Evolutionary conservation across 2,797 vertebrate genomes (phyloP), one percentile per base, ranked within the genome.

Genomic region (Pipistrellus nathusii): DNA sequence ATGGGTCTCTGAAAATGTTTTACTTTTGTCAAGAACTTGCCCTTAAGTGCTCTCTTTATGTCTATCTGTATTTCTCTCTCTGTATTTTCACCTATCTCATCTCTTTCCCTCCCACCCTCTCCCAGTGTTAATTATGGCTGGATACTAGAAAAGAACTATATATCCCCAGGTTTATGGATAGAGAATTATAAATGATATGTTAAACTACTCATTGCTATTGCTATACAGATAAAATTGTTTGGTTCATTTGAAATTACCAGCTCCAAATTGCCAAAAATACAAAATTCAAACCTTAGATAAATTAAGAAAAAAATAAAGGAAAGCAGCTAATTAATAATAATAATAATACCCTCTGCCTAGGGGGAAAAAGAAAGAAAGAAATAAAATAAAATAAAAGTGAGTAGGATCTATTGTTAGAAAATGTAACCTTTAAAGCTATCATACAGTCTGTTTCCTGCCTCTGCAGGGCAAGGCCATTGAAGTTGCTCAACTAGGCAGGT

Each of bases 381-480:
- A 86, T n/a, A n/a, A n/a, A n/a, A n/a, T n/a, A 38, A 41, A 41
- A 41, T 6, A 85, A 85, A 75, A 80, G 5, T 10, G 25, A 73
- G 4, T n/a, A 23, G 12, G 46, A 87, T 85, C 90, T 77, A 73
- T 81, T 81, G 21, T 91, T 77, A 68, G 25, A 57, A 87, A 85
- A 89, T 57, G n/a, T 80, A 92, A 85, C 48, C 72, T 93, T 93
- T 94, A 87, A 94, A 84, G 53, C 71, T 80, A 62, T 38, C 30
- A 21, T 25, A 10, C 14, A 20, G 9, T 46, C 4, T 86, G n/a
- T 94, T 71, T 69, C 35, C 66, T 93, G 51, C 44, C 35, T 87
- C 51, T 85, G 20, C 78, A 85, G 20, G n/a, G 71, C 46, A 88
- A 38, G 51, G 44, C 21, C 51, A 69, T 25, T 38, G 77, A 92